These are phyloP conservation scores for Miichthys miiuy DNA, from an alignment of 2,797 vertebrate species.

Conservation along the genomic window DNA sequence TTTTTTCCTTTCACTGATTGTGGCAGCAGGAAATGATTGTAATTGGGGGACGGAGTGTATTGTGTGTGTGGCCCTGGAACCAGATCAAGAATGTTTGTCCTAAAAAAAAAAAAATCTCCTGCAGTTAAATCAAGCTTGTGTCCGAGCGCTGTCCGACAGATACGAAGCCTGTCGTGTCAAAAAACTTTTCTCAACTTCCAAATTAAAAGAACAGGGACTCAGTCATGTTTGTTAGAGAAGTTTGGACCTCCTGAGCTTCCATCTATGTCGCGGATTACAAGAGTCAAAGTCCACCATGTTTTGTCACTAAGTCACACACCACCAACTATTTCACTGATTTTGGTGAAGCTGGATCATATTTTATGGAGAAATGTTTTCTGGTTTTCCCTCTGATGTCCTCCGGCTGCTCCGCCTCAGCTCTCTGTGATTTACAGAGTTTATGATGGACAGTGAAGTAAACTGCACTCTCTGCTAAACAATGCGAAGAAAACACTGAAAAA, in stretches of 20 bases:
- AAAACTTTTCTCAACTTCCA: not conserved
- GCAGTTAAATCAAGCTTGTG: constrained; percentile 3
- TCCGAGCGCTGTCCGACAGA: not conserved
- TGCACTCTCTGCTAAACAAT: too few species aligned
- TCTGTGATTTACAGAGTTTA: too few species aligned
- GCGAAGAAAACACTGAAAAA: too few species aligned
- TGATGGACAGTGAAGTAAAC: too few species aligned
- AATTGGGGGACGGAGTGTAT: constrained; percentile 74
- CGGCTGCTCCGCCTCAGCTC: too few species aligned
- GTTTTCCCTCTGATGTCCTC: too few species aligned
- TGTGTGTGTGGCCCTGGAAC: constrained; percentile 78
- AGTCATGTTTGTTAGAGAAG: not conserved
- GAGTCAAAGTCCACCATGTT: not conserved
- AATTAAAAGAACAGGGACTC: not conserved
- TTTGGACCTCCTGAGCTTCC: not conserved
- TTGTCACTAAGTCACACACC: too few species aligned
- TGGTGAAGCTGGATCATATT: too few species aligned
- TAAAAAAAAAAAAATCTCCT: constrained; percentile 35
- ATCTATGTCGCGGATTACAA: not conserved
- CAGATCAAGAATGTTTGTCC: constrained; percentile 78
- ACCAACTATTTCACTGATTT: too few species aligned
- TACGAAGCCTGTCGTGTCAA: too few species aligned
- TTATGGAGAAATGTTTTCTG: too few species aligned
- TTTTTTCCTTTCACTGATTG: constrained; percentile 43
- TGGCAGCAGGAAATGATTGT: constrained; percentile 79